These are phyloP conservation scores for Agrenia bidenticulata DNA, from an alignment of 2,888 invertebrate species.

Conservation along the genomic window DNA sequence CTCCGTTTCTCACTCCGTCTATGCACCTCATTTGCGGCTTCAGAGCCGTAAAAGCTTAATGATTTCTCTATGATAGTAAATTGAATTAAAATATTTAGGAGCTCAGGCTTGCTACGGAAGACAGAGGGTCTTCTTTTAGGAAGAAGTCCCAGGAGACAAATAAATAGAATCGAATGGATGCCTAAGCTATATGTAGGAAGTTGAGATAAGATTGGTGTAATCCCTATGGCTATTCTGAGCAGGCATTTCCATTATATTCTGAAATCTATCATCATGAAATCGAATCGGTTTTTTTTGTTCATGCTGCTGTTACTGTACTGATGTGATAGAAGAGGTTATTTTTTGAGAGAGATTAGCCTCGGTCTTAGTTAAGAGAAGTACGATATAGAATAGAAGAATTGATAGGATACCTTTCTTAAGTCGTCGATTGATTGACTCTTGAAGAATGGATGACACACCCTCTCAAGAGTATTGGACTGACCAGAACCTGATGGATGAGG, in stretches of 20 bases:
- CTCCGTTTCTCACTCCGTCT: too few species aligned
- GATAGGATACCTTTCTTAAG: slow-evolving; percentile 63
- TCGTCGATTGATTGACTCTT: slow-evolving; percentile 77
- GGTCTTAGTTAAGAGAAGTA: neutral
- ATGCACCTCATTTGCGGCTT: too few species aligned
- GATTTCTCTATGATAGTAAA: too few species aligned
- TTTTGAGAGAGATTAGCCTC: neutral
- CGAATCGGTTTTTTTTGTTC: neutral
- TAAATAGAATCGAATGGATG: too few species aligned
- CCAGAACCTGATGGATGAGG: slow-evolving; percentile 40
- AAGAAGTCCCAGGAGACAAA: too few species aligned
- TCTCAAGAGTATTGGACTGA: slow-evolving; percentile 58
- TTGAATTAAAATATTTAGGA: too few species aligned
- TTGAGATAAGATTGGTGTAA: neutral
- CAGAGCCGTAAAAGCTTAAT: too few species aligned
- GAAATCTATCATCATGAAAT: slow-evolving; percentile 6
- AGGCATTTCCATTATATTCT: neutral
- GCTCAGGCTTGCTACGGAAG: too few species aligned
- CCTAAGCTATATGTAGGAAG: too few species aligned
- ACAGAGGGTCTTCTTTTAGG: too few species aligned
- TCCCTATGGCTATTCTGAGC: slow-evolving; percentile 5
- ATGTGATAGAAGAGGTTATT: neutral
- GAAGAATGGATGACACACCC: slow-evolving; percentile 73
- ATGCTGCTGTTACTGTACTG: neutral
- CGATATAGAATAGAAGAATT: neutral